Evolutionary conservation across 1,140 invertebrate genomes (phyloP).

Genomic region (Drosophila kohkoa): DNA sequence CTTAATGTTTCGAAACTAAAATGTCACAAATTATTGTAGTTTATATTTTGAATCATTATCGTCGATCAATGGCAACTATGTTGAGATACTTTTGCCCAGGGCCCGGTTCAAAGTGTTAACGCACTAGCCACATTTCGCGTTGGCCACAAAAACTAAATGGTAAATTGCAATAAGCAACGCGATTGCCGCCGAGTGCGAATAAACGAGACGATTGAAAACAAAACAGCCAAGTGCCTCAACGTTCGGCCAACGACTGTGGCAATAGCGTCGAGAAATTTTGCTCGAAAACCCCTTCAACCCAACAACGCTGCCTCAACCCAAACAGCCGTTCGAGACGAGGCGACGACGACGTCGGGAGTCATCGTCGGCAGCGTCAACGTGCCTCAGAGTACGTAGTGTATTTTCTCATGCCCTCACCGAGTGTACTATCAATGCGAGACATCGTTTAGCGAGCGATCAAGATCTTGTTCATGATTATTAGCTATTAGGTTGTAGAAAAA

Average conservation of each 20-base stretch:
- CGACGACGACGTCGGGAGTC: slow-evolving; percentile 31
- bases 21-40: not conserved
- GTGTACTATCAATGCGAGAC: not conserved
- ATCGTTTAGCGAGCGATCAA: not conserved
- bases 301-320: slow-evolving; percentile 5
- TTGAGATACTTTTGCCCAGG: slow-evolving; percentile 31
- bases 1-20: slow-evolving; percentile 13
- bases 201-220: not conserved
- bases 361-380: slow-evolving; percentile 31
- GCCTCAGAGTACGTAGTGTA: slow-evolving; percentile 31
- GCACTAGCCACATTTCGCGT: slow-evolving; percentile 19
- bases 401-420: slow-evolving; percentile 18
- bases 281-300: slow-evolving; percentile 34
- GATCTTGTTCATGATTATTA: not conserved
- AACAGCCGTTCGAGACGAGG: slow-evolving; percentile 49
- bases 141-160: slow-evolving; percentile 7
- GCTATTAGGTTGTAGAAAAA: too few relatives aligned
- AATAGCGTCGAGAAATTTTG: slow-evolving; percentile 63
- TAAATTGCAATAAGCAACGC: slow-evolving; percentile 1
- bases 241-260: slow-evolving; percentile 66
- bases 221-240: slow-evolving; percentile 59
- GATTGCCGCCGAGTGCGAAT: not conserved
- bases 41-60: not conserved
- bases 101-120: slow-evolving; percentile 18
- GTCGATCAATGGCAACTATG: slow-evolving; percentile 27